Evolutionary conservation across 2,797 vertebrate species (phyloP), one percentile per base, ranked within the genome.

Genomic region (Salarias fasciatus): DNA sequence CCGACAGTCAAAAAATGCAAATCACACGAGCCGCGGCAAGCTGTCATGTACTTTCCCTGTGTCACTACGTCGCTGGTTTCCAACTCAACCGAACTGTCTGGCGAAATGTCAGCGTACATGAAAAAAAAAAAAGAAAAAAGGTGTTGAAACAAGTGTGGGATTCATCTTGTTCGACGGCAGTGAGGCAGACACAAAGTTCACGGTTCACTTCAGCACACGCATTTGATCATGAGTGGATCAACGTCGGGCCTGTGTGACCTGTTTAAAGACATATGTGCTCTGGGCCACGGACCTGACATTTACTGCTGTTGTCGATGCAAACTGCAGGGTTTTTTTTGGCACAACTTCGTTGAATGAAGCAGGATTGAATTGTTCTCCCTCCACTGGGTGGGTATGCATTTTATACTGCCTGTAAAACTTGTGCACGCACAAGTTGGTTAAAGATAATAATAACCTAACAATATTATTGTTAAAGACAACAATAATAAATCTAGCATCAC

Each of bases 1-100:
- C 53, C 47, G 33, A 54, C 69, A 70, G 69, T 77, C 65, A 73
- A 55, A 54, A 74, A 58, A 45, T 67, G 66, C 48, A 62, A 57
- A 60, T 66, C 38, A 56, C 44, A 46, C 67, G 31, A 53, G 59
- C 66, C 60, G 63, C 63, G 42, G 64, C 48, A 58, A 67, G 69
- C 63, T 70, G 59, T 40, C 50, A 44, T 69, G 62, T 64, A 35
- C 53, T 75, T 63, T 63, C 57, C 65, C 15, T 43, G 43, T 71
- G 65, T 64, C 53, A 55, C 50, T 65, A 42, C 3, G 7, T 37
- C 33, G 45, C 51, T 36, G 60, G 14, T 72, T 58, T 77, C 55
- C 57, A 63, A 58, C 28, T 24, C 46, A 56, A 50, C 33, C 52
- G 15, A 66, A 66, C 28, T 11, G 47, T 31, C 55, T 45, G 9